phyloP scores from a whole-genome alignment of 1,140 invertebrate species.

The Probaryconus sp. region DNA sequence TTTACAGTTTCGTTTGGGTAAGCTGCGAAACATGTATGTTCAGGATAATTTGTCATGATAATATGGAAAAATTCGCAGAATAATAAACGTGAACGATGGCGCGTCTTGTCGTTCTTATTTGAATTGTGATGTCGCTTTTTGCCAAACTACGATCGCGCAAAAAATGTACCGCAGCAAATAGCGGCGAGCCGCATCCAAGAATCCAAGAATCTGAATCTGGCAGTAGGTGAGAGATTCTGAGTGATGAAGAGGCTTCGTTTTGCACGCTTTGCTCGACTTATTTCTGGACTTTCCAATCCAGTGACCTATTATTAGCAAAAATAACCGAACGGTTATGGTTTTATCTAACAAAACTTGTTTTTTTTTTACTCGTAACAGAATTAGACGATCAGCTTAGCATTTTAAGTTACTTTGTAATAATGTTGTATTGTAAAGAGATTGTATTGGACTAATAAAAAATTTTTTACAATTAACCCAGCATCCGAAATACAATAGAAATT shows the following conservation, averaged over 20 bases:
- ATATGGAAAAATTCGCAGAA: constrained; percentile 18
- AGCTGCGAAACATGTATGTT: constrained; percentile 67
- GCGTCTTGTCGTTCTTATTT: constrained; percentile 35
- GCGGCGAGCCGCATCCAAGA: constrained; percentile 46
- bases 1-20: constrained; percentile 75
- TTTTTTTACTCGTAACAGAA: no score
- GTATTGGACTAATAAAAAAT: no score
- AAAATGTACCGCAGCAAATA: constrained; percentile 39
- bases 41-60: constrained; percentile 68
- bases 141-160: constrained; percentile 73
- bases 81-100: constrained; percentile 46
- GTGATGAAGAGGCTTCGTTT: constrained; percentile 20
- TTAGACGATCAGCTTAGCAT: no score
- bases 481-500: no score
- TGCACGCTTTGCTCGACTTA: constrained; percentile 26
- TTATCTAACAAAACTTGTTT: no score
- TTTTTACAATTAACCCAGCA: no score
- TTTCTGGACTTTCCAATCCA: constrained; percentile 18
- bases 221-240: constrained; percentile 65
- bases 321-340: no score
- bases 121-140: constrained; percentile 78
- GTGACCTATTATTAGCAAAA: not conserved
- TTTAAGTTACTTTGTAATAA: no score
- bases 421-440: no score
- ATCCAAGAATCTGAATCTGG: constrained; percentile 46